Base-by-base conservation (phyloP, 2,888 invertebrate genomes). In the Bhutanitis thaidina region DNA sequence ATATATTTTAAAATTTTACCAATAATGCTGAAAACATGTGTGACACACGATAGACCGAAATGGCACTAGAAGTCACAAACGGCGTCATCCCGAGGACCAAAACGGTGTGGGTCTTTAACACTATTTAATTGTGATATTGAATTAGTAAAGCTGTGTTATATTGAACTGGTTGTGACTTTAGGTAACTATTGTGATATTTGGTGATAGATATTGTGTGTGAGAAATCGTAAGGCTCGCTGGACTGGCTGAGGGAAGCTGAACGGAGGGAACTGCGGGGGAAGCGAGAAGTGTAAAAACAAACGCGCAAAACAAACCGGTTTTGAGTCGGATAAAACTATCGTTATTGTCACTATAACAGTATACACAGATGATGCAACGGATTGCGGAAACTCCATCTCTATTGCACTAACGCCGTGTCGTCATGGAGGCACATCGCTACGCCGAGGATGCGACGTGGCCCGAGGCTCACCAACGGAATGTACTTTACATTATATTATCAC, bases 111-210 rank as follows among this genome's bases (percentile, higher is more conserved):
- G 58, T 60, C 60, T 34, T 34, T 64, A 63, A 60, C 49, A 58
- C 64, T 64, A 62, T 66, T 71, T 67, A 76, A 80, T 77, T 81
- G 84, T 83, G 85, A 84, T 84, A 82, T 80, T 77, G 80, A 76
- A 80, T 80, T 71, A 76, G 79, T 87, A 84, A 87, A 88, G 87
- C 88, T 85, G 88, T 86, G 87, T 78, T 74, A 78, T 75, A 81
- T 81, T 77, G 77, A 86, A 82, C 82, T 78, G 86, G 83, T 81
- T 80, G 86, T 83, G 83, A 84, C 74, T 74, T 79, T 77, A 85
- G 88, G 88, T 88, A 87, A 87, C 88, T 87, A 83, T 86, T 88
- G 88, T 88, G 87, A 85, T 87, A 84, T 87, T 86, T 87, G 87
- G 87, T 86, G 86, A 81, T 72, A 69, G 56, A 38, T 49, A 54